These are phyloP conservation scores for Pachydiplax longipennis DNA, from an alignment of 2,888 invertebrate species.

Conservation along the genomic window DNA sequence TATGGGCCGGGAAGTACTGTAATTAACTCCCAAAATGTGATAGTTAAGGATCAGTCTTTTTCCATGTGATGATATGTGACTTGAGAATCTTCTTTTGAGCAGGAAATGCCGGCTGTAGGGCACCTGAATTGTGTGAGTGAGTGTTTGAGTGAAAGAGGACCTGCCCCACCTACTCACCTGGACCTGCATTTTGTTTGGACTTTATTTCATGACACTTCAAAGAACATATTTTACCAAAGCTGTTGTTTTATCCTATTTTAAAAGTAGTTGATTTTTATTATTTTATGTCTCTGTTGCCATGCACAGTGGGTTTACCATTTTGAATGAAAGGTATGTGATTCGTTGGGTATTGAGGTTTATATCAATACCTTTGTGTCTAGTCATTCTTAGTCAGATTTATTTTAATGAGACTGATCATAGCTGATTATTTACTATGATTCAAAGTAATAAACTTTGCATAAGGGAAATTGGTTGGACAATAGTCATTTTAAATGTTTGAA, in stretches of 20 bases:
- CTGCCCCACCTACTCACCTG: neutral
- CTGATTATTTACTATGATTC: too few relatives aligned
- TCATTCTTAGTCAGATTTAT: too few relatives aligned
- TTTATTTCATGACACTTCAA: neutral
- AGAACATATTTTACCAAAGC: neutral
- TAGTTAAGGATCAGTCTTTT: too few relatives aligned
- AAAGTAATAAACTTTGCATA: neutral
- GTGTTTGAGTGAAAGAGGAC: neutral
- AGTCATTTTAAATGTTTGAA: neutral
- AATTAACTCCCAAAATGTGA: too few relatives aligned
- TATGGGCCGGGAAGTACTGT: too few relatives aligned
- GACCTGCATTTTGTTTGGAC: neutral
- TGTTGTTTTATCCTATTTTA: neutral
- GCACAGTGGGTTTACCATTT: neutral
- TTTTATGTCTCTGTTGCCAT: neutral
- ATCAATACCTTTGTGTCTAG: too few relatives aligned
- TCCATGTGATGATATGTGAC: neutral
- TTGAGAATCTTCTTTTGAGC: slow-evolving; percentile 23
- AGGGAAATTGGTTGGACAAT: neutral
- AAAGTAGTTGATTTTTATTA: neutral
- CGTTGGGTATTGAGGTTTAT: neutral
- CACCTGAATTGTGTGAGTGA: neutral
- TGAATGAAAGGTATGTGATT: neutral
- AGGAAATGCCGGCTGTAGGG: slow-evolving; percentile 24
- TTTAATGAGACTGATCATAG: too few relatives aligned